Evolutionary conservation across 2,888 invertebrate species (phyloP).

Genomic region (Lamellibrachia satsuma): DNA sequence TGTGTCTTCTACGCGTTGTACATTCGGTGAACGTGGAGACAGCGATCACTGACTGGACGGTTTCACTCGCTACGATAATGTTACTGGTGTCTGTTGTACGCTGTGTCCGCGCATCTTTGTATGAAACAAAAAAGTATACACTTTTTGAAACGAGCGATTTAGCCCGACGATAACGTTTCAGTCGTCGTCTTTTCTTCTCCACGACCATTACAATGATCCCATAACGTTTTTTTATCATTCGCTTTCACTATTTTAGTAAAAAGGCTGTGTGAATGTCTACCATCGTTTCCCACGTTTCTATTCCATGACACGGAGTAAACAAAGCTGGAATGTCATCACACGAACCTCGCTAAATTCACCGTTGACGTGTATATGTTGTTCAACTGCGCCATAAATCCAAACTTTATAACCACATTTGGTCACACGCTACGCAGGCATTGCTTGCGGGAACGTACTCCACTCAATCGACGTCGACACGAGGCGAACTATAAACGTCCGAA

Average conservation of each 20-base stretch:
- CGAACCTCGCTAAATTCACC: background rate
- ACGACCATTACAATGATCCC: background rate
- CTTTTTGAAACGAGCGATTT: background rate
- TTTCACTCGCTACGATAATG: background rate
- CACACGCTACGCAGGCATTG: background rate
- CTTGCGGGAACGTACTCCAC: background rate
- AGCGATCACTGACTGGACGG: background rate
- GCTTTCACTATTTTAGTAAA: background rate
- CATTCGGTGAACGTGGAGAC: background rate
- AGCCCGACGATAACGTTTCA: background rate
- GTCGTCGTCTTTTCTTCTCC: background rate
- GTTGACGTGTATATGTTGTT: background rate
- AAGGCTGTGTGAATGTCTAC: background rate
- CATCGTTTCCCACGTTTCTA: background rate
- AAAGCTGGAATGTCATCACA: background rate
- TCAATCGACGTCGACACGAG: background rate
- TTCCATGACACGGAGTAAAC: background rate
- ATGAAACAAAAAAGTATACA: background rate
- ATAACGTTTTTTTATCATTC: background rate
- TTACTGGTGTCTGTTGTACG: background rate
- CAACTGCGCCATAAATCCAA: slow-evolving; percentile 2
- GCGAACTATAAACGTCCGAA: no score
- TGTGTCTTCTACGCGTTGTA: background rate
- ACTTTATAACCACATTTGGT: slow-evolving; percentile 2
- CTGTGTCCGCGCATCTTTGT: background rate